Evolutionary conservation across 2,797 vertebrate genomes (phyloP), one percentile per base, ranked within the genome.

Genomic region (Sphaeramia orbicularis): DNA sequence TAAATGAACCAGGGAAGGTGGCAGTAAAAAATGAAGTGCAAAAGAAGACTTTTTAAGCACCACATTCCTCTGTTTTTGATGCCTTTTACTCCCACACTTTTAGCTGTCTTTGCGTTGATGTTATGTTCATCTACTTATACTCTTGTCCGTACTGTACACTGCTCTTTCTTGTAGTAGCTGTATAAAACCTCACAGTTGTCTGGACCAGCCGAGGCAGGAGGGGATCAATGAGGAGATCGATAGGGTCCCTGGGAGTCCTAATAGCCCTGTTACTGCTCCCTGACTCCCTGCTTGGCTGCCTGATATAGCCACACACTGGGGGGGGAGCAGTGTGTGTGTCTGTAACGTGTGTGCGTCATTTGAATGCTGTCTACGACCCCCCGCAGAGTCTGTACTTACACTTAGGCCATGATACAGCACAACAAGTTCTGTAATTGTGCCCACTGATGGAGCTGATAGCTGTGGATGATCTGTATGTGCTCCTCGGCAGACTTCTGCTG

Each of bases 171-270:
- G 68, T 65, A 72, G 81, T 71, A 53, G 72, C 81, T 71, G 73
- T 73, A 83, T 77, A 85, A 90, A 87, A 78, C 79, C 65, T 71
- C 9, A 12, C 62, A 62, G 78, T 87, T 84, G 87, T 88, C 81
- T 84, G 82, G 86, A 81, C 79, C 41, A 65, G 81, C 79, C 36
- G 53, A 84, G 86, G 86, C 74, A 84, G 83, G 76, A 82, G 80
- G 74, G 85, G 88, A 92, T 93, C 92, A 91, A 92, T 93, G 81
- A 80, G 70, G 65, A 80, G 90, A 93, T 91, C 89, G 74, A 93
- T 92, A 82, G 86, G 90, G 87, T 91, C 88, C 86, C 84, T 81
- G 85, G 86, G 88, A 90, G 84, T 90, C 86, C 84, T 93, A 91
- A 91, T 90, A 85, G 91, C 85, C 86, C 87, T 80, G 91, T 90